phyloP scores from a whole-genome alignment of 2,797 vertebrate genomes.

The Myiotriccus ornatus region DNA sequence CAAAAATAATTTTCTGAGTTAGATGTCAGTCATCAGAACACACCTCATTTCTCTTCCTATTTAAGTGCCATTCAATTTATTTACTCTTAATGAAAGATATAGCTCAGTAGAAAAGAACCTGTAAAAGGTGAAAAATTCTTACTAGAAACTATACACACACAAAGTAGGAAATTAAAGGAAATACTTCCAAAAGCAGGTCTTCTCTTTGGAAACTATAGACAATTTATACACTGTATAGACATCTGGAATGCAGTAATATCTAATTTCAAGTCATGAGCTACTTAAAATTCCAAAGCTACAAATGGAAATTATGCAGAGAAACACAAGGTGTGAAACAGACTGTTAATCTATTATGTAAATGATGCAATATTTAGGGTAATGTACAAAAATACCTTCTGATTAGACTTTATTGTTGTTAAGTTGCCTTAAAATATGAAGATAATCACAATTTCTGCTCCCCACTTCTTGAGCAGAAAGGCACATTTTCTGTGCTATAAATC shows the following conservation, averaged over 20 bases:
- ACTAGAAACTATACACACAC: neutral
- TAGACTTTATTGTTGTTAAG: neutral
- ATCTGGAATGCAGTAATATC: neutral
- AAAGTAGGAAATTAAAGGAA: neutral
- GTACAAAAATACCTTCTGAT: neutral
- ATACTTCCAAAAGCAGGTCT: neutral
- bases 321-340: neutral
- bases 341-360: conserved; percentile 16
- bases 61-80: neutral
- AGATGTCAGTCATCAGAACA: neutral
- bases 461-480: neutral
- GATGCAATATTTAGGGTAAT: neutral
- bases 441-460: neutral
- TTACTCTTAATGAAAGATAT: neutral
- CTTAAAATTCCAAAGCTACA: conserved; percentile 7
- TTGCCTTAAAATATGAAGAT: neutral
- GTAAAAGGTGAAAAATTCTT: neutral
- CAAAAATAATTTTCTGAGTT: neutral
- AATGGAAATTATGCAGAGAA: neutral
- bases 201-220: neutral
- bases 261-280: neutral
- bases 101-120: neutral
- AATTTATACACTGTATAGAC: neutral
- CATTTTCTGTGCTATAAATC: neutral
- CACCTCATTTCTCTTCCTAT: neutral